Conservation (phyloP, 2,888 invertebrate genomes). For the Podotricha telesiphe region DNA sequence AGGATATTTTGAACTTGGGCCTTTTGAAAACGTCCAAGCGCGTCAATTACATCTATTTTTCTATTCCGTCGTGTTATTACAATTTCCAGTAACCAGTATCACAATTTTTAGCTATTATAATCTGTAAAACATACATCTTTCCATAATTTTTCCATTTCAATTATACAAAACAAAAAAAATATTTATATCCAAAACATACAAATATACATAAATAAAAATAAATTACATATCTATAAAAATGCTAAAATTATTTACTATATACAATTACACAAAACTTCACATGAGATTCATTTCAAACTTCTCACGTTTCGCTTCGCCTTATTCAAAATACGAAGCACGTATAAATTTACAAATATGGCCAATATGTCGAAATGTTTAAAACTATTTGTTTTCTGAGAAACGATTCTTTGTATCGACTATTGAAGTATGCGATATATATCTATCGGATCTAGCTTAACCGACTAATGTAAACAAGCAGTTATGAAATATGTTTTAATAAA, state of each 20-base stretch:
- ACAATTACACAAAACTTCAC: slow-evolving; percentile 15
- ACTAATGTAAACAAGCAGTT: no score
- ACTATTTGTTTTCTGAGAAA: slow-evolving; percentile 67
- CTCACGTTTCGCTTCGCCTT: slow-evolving; percentile 36
- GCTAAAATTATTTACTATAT: background rate
- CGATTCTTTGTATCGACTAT: slow-evolving; percentile 61
- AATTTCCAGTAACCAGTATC: no score
- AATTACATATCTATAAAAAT: background rate
- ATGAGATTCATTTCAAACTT: slow-evolving; percentile 31
- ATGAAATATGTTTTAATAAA: no score
- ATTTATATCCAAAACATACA: background rate
- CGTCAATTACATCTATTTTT: no score
- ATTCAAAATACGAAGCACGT: slow-evolving; percentile 32
- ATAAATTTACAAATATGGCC: slow-evolving; percentile 44
- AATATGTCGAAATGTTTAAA: slow-evolving; percentile 50
- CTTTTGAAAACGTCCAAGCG: no score
- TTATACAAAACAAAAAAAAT: background rate
- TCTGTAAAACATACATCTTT: no score
- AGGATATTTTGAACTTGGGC: no score
- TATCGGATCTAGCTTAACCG: no score
- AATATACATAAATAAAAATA: slow-evolving; percentile 1
- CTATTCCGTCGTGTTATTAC: no score
- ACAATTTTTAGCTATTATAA: no score
- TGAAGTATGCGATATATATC: slow-evolving; percentile 13
- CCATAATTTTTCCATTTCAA: background rate